Conservation (phyloP, 1,140 invertebrate genomes). For the Platorchestia sp. region DNA sequence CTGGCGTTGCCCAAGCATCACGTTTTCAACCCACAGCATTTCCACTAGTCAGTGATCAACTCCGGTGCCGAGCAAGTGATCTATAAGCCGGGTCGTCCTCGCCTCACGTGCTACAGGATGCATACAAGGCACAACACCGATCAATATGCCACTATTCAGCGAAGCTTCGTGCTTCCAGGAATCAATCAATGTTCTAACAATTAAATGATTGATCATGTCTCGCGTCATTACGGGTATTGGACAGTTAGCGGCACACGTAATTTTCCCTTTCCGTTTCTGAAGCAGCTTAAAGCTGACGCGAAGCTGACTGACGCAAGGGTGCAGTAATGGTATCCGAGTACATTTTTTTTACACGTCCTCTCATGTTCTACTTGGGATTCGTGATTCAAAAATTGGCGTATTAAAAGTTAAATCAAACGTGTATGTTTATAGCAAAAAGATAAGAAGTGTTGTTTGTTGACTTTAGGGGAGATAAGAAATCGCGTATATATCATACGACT, state of each 20-base stretch:
- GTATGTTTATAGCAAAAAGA: neutral
- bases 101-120: constrained; percentile 46
- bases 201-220: constrained; percentile 54
- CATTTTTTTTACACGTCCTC: neutral
- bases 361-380: neutral
- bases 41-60: neutral
- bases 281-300: neutral
- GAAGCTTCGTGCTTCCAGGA: constrained; percentile 50
- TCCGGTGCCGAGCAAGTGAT: constrained; percentile 19
- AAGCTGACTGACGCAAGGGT: neutral
- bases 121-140: constrained; percentile 33
- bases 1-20: neutral
- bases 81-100: constrained; percentile 22
- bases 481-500: neutral
- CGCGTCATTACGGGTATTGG: constrained; percentile 42
- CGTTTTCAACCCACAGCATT: neutral
- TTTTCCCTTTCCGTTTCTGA: neutral
- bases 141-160: constrained; percentile 51
- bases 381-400: neutral
- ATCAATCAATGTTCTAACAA: constrained; percentile 49
- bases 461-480: neutral
- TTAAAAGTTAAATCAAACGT: neutral
- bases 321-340: neutral
- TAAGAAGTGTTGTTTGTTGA: neutral
- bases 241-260: constrained; percentile 19